Evolutionary conservation across 2,888 invertebrate genomes (phyloP), one percentile per base, ranked within the genome.

Genomic region (Saturnia japonica): DNA sequence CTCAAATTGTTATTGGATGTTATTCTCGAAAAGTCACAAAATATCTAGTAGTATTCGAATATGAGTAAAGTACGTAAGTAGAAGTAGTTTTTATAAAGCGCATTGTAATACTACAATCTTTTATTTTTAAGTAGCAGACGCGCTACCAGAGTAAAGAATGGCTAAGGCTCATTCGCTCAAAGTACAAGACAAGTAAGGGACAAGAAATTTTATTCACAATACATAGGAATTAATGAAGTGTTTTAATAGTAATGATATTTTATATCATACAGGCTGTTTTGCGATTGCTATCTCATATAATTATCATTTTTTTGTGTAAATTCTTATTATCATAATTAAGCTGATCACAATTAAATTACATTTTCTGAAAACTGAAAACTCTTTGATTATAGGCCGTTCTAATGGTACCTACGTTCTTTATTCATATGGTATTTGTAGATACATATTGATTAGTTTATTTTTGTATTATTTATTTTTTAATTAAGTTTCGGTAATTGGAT

Each of bases 381-480:
- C 14, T 14, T 60, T 12, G 14, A 14, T 25, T 12, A 60, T 25
- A 60, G 14, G 11, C 8, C 12, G 14, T 22, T 25, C 16, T 1
- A 60, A 60, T 16, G 19, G 12, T 60, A 60, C n/a, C n/a, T n/a
- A n/a, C 57, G 25, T 60, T 60, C 28, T 60, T 60, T 28, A 60
- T 7, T 60, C 57, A 4, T 28, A 28, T 60, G 25, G 14, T 4
- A 28, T 6, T 6, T 34, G 6, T 60, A 25, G 4, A 14, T 60
- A 14, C 14, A 16, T 28, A 25, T 28, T 16, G 12, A 14, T 25
- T 60, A 60, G 28, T 28, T 60, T 60, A 60, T 28, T 60, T 60
- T 28, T 60, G 57, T 28, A 60, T 60, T 60, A 60, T 22, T 54
- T 54, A 54, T 54, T 54, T 6, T 28, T 60, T 14, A 12, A 60